Percentiles rank a stretch among this genome's conserved stretches.
Evolutionary conservation across 2,113 vertebrate species (phyloP).

Genomic region (Epinephelus moara): DNA sequence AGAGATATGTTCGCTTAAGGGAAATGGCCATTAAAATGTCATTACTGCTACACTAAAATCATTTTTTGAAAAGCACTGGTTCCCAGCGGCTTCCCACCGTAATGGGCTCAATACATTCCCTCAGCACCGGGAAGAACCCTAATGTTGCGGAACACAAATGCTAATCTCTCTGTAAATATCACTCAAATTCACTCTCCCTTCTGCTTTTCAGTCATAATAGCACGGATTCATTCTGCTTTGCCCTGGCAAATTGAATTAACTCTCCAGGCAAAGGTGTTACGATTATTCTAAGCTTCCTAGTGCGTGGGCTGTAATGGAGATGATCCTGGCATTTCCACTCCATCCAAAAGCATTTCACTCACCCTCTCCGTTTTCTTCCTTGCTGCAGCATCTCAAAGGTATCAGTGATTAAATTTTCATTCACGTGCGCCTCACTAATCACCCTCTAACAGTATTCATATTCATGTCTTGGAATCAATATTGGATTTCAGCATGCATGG

Average conservation of each 20-base stretch:
- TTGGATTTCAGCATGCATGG: conserved; percentile 30
- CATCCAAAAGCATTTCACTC: conserved; percentile 28
- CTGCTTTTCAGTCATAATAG: conserved; percentile 62
- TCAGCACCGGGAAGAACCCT: conserved; percentile 62
- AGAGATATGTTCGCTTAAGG: conserved; percentile 80
- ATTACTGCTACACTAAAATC: conserved; percentile 78
- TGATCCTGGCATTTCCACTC: conserved; percentile 37
- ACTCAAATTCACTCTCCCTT: conserved; percentile 68
- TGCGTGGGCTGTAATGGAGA: conserved; percentile 53
- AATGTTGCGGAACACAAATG: conserved; percentile 83
- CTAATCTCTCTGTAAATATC: conserved; percentile 83
- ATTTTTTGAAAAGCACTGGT: conserved; percentile 75
- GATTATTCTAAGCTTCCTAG: conserved; percentile 61
- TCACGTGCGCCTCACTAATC: conserved; percentile 16
- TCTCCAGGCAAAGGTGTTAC: conserved; percentile 68
- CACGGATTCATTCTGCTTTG: conserved; percentile 61
- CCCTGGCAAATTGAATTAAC: conserved; percentile 72
- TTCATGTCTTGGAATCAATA: conserved; percentile 45
- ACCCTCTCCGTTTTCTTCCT: conserved; percentile 18
- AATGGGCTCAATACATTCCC: conserved; percentile 78
- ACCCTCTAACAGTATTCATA: conserved; percentile 31
- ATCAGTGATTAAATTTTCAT: conserved; percentile 29
- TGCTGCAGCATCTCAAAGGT: conserved; percentile 34
- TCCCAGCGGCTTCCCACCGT: conserved; percentile 72
- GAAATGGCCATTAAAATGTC: conserved; percentile 83